A percentile compares a stretch with the other conserved stretches of the same genome.
These are phyloP conservation scores for Notolabrus celidotus DNA, from an alignment of 2,797 vertebrate genomes.

Conservation along the genomic window DNA sequence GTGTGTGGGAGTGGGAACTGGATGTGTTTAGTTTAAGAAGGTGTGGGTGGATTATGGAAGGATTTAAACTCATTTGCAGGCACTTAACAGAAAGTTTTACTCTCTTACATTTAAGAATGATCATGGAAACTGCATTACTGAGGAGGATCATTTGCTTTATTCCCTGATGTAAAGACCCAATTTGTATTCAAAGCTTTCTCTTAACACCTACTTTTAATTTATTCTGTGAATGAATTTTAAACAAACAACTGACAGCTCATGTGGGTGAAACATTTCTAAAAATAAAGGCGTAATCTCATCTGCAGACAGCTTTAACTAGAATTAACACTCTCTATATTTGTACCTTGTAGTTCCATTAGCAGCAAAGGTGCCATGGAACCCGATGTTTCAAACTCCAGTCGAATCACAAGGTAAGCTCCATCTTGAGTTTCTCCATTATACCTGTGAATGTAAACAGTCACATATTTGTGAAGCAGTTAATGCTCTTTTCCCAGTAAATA, in stretches of 20 bases:
- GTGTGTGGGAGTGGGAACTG: conserved; percentile 60
- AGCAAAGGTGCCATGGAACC: conserved; percentile 70
- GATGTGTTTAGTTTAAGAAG: conserved; percentile 63
- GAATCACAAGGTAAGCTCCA: conserved; percentile 73
- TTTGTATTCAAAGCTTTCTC: neutral
- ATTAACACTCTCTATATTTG: conserved; percentile 22
- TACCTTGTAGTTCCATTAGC: conserved; percentile 59
- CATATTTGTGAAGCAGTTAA: neutral
- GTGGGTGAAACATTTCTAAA: conserved; percentile 22
- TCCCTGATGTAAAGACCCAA: neutral
- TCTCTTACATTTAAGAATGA: conserved; percentile 26
- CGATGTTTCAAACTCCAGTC: conserved; percentile 44
- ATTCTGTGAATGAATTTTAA: neutral
- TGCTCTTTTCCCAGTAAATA: too few species aligned
- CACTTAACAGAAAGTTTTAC: conserved; percentile 45
- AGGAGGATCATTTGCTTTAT: neutral
- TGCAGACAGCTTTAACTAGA: conserved; percentile 3
- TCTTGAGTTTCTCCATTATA: neutral
- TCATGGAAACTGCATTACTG: conserved; percentile 16
- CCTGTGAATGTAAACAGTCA: neutral
- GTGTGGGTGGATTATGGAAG: conserved; percentile 58
- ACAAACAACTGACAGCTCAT: too few species aligned
- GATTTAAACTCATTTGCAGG: conserved; percentile 47
- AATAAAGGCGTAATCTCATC: neutral
- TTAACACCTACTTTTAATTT: neutral